Evolutionary conservation across 1,140 invertebrate genomes (phyloP), one percentile per base, ranked within the genome.

Genomic region (Gyrodactylus bullatarudis): DNA sequence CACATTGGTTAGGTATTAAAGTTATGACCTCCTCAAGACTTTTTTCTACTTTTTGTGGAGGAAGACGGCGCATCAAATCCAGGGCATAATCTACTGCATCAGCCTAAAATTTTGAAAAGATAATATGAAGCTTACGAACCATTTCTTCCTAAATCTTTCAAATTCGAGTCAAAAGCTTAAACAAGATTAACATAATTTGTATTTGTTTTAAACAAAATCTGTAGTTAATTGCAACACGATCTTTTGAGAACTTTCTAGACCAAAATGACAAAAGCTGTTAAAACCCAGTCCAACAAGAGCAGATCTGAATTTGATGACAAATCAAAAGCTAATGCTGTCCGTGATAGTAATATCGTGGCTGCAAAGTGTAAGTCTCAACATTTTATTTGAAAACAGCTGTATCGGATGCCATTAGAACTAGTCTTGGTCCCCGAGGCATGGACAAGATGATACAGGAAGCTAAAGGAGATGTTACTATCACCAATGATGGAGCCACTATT

Each of bases 401-500:
- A 72, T 88, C 91, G 75, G 90, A 97, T 91, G 93, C 94, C 23
- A 90, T 99, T 77, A 85, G 94, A 75, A 99, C 95, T 21, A 96
- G 91, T 83, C 84, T 99, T 78, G 95, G 95, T 21, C 95, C 95
- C 25, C 84, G 89, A 76, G 95, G 95, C 76, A 99, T 99, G 95
- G 95, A 99, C 79, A 99, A 99, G 85, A 99, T 99, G 94, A 99
- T 99, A 76, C 94, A 99, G 85, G 84, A 89, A 70, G 85, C 85
- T 20, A 94, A 93, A 84, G 93, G 93, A 16, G 92, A 96, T 85
- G 95, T 99, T 0, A 98, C 92, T 16, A 98, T 99, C 74, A 99
- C 94, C 69, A 99, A 99, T 84, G 95, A 99, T 85, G 95, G 95
- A 75, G 95, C 95, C 25, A 99, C 95, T 25, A 99, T 99, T 82